A percentile compares a stretch with the other conserved stretches of the same genome.
These are phyloP conservation scores for Donacobius atricapilla DNA, from an alignment of 2,113 vertebrate species.

Conservation along the genomic window DNA sequence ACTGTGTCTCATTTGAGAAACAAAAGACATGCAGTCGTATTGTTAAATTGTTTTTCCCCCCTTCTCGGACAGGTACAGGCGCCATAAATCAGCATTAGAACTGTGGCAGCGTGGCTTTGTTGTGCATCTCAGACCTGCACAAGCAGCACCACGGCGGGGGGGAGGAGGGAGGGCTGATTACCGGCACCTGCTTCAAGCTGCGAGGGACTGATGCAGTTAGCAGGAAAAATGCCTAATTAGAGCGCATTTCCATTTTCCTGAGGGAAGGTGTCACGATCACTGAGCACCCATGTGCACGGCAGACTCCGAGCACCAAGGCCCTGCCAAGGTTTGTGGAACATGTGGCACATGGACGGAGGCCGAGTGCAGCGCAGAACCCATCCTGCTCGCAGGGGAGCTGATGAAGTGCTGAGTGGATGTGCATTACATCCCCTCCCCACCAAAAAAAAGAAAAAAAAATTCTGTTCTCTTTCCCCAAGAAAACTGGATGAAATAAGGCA, in stretches of 20 bases:
- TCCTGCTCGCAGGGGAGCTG: background rate
- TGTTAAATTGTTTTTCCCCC: background rate
- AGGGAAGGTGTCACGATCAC: background rate
- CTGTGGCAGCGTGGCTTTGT: background rate
- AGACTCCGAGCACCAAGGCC: background rate
- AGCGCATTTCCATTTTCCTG: background rate
- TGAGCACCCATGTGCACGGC: background rate
- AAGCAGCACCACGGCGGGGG: background rate
- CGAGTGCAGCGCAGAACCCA: background rate
- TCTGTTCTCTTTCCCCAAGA: background rate
- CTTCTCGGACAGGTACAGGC: background rate
- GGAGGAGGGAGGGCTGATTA: background rate
- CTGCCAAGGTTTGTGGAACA: background rate
- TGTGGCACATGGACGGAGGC: background rate
- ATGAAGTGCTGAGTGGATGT: background rate
- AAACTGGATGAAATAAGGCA: background rate
- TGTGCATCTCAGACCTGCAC: background rate
- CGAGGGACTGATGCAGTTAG: background rate
- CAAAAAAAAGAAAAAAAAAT: background rate
- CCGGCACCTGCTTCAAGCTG: slow-evolving; percentile 16
- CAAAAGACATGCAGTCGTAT: background rate
- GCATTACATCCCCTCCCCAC: background rate
- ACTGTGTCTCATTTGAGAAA: background rate
- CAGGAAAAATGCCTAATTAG: background rate
- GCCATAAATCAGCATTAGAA: background rate